Percentiles rank a stretch among this genome's conserved stretches.
Conservation (phyloP, 30 jellyfish, hydroid and myxozoan genomes). For the Aurelia aurita complex sp. Pacific region DNA sequence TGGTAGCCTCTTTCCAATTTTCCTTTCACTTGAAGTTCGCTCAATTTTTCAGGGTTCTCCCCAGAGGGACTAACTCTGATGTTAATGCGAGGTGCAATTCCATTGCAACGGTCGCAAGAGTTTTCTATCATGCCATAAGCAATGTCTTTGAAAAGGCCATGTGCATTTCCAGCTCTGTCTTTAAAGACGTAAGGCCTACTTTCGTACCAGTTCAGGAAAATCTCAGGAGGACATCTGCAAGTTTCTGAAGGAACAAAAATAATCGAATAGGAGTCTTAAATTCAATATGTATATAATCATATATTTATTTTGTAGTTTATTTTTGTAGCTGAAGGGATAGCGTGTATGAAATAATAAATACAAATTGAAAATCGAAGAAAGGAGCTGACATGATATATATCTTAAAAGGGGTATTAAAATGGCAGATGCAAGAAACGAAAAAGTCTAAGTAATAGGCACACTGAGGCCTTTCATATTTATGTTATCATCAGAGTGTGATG, state of each 20-base stretch:
- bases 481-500: no score
- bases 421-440: no score
- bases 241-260: slow-evolving; percentile 39
- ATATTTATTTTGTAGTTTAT: no score
- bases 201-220: slow-evolving; percentile 54
- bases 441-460: no score
- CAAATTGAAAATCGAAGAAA: no score
- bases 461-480: no score
- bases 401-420: no score
- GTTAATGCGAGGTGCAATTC: slow-evolving; percentile 21
- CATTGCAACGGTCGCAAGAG: slow-evolving; percentile 55
- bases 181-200: slow-evolving; percentile 47
- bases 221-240: slow-evolving; percentile 71
- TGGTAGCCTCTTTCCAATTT: slow-evolving; percentile 43
- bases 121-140: slow-evolving; percentile 25
- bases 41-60: slow-evolving; percentile 52
- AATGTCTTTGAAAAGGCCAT: slow-evolving; percentile 53
- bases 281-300: no score
- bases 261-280: no score
- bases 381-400: no score
- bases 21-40: slow-evolving; percentile 9
- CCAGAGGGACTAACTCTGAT: slow-evolving; percentile 44
- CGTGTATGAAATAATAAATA: no score
- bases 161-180: slow-evolving; percentile 9
- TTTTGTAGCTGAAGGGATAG: no score